Conservation (phyloP, 2,797 vertebrate genomes). For the Tapirus indicus region DNA sequence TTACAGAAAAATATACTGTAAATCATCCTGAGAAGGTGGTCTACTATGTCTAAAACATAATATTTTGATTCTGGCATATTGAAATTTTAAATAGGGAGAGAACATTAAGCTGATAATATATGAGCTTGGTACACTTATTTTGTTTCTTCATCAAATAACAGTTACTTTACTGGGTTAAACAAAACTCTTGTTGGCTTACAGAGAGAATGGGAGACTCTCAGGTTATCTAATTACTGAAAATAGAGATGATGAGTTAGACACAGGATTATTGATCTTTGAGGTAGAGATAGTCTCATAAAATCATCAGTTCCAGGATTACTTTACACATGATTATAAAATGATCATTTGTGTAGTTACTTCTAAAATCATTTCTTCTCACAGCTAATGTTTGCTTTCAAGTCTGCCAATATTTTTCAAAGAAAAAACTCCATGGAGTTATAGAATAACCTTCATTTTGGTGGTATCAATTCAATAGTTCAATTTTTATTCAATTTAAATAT, state of each 20-base stretch:
- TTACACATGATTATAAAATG: not conserved
- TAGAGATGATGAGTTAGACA: not conserved
- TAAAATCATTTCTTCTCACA: not conserved
- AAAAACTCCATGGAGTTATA: not conserved
- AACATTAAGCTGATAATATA: not conserved
- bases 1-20: not conserved
- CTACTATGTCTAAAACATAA: not conserved
- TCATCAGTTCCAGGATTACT: not conserved
- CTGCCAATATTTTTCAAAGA: not conserved
- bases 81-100: not conserved
- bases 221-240: not conserved
- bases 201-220: not conserved
- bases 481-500: constrained; percentile 66
- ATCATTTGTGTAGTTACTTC: not conserved
- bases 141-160: not conserved
- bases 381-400: not conserved
- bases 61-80: not conserved
- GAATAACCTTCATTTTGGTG: not conserved
- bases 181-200: not conserved
- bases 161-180: not conserved
- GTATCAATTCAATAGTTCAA: not conserved
- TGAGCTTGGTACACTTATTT: not conserved
- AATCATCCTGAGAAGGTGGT: not conserved
- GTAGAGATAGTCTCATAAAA: not conserved
- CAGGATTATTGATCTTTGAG: not conserved